A percentile compares a stretch with the other conserved stretches of the same genome.
phyloP scores from a whole-genome alignment of 2,113 vertebrate genomes.

The Dipodomys merriami region DNA sequence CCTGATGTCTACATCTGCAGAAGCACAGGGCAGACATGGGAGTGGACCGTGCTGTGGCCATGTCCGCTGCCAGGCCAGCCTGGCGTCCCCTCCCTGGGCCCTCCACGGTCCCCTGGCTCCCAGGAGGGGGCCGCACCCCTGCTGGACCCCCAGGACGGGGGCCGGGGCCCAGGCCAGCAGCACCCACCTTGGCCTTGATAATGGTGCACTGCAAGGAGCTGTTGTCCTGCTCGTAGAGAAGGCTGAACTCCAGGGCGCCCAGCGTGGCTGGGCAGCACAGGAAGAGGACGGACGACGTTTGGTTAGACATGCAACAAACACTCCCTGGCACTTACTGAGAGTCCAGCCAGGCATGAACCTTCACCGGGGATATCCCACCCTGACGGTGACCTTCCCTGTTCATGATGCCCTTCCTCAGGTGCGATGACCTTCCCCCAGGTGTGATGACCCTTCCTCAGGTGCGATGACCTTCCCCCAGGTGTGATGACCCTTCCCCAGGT shows the following conservation, averaged over 20 bases:
- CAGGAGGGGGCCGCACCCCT: not conserved
- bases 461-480: no score
- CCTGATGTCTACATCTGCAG: no score
- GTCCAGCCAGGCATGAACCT: not conserved
- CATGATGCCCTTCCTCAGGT: no score
- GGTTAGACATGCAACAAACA: constrained; percentile 43
- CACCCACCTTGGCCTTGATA: constrained; percentile 93
- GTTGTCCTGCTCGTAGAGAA: constrained; percentile 94
- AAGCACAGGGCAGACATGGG: not conserved
- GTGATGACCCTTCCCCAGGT: no score
- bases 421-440: no score
- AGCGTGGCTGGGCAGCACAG: constrained; percentile 90
- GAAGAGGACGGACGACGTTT: not conserved
- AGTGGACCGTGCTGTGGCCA: no score
- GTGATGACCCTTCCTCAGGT: no score
- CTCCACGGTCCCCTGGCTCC: not conserved
- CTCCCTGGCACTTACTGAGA: not conserved
- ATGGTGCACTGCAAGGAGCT: constrained; percentile 95
- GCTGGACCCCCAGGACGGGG: not conserved
- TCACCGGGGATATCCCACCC: no score
- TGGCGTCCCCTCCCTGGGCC: not conserved
- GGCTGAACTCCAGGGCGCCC: constrained; percentile 95
- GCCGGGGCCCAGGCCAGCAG: not conserved
- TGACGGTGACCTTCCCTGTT: not conserved
- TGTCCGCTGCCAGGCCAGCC: not conserved